Conservation (phyloP, 2,888 invertebrate species). For the Drosophila kambysellisi region DNA sequence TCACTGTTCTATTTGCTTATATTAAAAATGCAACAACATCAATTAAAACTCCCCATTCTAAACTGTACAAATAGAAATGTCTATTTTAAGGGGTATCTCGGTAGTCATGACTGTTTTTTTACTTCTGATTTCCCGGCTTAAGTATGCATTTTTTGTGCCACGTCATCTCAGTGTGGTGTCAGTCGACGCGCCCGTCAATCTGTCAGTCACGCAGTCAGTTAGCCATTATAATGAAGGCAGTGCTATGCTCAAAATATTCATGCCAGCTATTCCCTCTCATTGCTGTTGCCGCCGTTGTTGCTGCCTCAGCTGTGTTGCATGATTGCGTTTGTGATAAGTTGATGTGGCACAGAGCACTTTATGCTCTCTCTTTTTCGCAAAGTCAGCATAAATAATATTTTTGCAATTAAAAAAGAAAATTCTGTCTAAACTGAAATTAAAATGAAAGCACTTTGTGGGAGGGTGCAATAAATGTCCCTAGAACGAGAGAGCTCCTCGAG, state of each 20-base stretch:
- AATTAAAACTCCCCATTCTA: not conserved
- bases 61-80: too few species aligned
- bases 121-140: constrained; percentile 1
- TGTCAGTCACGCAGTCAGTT: constrained; percentile 78
- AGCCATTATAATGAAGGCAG: constrained; percentile 72
- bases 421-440: constrained; percentile 3
- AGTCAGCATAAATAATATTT: constrained; percentile 52
- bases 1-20: not conserved
- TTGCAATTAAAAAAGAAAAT: constrained; percentile 52
- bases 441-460: not conserved
- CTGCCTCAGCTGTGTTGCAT: constrained; percentile 44
- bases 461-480: constrained; percentile 35
- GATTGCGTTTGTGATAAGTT: constrained; percentile 63
- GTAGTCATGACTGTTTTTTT: not conserved
- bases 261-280: constrained; percentile 30
- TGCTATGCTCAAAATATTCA: constrained; percentile 47
- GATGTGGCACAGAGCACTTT: constrained; percentile 37
- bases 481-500: not conserved
- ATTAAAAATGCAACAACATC: not conserved
- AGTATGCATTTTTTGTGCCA: constrained; percentile 60
- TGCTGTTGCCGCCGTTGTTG: constrained; percentile 9
- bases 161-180: constrained; percentile 62
- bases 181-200: constrained; percentile 73
- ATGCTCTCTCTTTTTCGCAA: constrained; percentile 22
- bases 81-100: constrained; percentile 16